These are phyloP conservation scores for Nebria ingens DNA, from an alignment of 1,140 invertebrate genomes.

Conservation along the genomic window DNA sequence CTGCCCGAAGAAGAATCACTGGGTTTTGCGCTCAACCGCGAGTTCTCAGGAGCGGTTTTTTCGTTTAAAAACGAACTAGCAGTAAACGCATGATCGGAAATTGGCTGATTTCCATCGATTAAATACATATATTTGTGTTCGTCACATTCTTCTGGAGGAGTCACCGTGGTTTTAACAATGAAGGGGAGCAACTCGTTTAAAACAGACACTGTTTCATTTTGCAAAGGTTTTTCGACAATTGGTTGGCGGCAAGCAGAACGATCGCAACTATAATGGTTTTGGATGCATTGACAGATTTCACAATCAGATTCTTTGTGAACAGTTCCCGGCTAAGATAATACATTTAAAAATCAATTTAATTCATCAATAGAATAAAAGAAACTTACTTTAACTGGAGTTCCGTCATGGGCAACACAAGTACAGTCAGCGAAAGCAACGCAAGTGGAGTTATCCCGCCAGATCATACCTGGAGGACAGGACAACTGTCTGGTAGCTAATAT, in stretches of 20 bases:
- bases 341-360: constrained; percentile 15
- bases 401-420: constrained; percentile 51
- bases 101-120: constrained; percentile 19
- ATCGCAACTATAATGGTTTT: constrained; percentile 60
- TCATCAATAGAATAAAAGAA: constrained; percentile 11
- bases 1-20: constrained; percentile 35
- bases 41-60: constrained; percentile 40
- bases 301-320: constrained; percentile 46
- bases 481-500: constrained; percentile 17
- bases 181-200: neutral
- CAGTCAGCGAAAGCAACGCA: constrained; percentile 62
- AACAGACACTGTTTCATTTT: neutral
- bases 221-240: constrained; percentile 10
- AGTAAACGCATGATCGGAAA: constrained; percentile 45
- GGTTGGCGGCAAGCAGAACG: constrained; percentile 38
- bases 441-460: constrained; percentile 54
- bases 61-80: constrained; percentile 43
- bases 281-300: constrained; percentile 61
- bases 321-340: constrained; percentile 42
- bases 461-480: constrained; percentile 30
- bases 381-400: constrained; percentile 48
- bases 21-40: constrained; percentile 36
- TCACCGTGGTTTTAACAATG: constrained; percentile 36
- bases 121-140: constrained; percentile 22
- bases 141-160: constrained; percentile 40